Conservation (phyloP, 2,797 vertebrate species). For the Coilia nasus region DNA sequence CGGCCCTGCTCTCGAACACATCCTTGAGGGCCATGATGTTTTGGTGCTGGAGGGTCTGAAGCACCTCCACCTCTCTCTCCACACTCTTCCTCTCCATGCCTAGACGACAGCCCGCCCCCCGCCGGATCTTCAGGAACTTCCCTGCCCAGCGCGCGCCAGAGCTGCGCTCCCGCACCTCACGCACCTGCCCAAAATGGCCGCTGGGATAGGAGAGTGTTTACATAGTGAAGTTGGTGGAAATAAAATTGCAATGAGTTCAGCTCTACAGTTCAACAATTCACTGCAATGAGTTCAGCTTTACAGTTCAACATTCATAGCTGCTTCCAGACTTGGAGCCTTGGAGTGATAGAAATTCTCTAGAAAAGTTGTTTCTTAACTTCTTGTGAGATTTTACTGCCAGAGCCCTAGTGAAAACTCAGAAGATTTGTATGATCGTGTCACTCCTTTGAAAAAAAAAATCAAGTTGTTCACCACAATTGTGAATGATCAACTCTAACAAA, state of each 20-base stretch:
- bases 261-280: background rate
- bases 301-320: too few relatives aligned
- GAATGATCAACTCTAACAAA: too few relatives aligned
- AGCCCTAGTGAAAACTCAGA: too few relatives aligned
- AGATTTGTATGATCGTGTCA: too few relatives aligned
- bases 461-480: too few relatives aligned
- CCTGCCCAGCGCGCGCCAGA: constrained; percentile 69
- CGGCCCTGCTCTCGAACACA: constrained; percentile 76
- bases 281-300: too few relatives aligned
- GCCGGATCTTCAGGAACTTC: constrained; percentile 74
- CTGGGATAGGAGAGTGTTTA: constrained; percentile 48
- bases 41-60: constrained; percentile 74
- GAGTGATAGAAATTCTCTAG: too few relatives aligned
- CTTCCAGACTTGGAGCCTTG: too few relatives aligned
- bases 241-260: background rate
- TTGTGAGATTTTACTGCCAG: too few relatives aligned
- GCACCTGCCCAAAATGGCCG: constrained; percentile 80
- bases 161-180: constrained; percentile 67
- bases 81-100: constrained; percentile 71
- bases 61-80: constrained; percentile 77
- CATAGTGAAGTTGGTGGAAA: too few relatives aligned
- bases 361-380: too few relatives aligned
- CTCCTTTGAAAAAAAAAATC: too few relatives aligned
- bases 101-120: constrained; percentile 65
- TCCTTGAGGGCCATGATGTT: constrained; percentile 76